Conservation (phyloP, 2,797 vertebrate species). For the Hybognathus amarus region DNA sequence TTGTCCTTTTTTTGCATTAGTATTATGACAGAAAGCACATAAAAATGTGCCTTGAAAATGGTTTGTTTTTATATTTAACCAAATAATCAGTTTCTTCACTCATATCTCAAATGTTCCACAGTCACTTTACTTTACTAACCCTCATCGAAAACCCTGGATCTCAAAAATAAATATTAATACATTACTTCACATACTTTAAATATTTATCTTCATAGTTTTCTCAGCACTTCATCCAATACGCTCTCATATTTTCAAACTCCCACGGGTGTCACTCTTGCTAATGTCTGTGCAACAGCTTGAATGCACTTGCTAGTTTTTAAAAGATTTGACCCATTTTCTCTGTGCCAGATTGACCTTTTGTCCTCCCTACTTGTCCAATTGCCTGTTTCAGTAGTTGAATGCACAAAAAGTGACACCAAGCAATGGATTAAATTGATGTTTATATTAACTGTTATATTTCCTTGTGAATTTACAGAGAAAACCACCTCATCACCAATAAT, state of each 20-base stretch:
- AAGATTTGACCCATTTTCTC: conserved; percentile 54
- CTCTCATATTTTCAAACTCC: conserved; percentile 2
- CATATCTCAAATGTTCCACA: not conserved
- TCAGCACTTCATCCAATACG: not conserved
- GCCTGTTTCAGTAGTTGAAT: conserved; percentile 33
- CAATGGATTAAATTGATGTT: not conserved
- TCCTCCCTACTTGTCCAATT: conserved; percentile 26
- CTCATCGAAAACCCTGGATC: not conserved
- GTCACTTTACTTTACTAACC: not conserved
- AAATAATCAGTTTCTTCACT: not conserved
- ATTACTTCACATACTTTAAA: conserved; percentile 2
- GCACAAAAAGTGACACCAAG: conserved; percentile 14
- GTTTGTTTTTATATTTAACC: not conserved
- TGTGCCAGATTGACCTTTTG: conserved; percentile 30
- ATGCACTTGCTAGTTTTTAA: conserved; percentile 42
- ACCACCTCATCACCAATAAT: conserved; percentile 48
- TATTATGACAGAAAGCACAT: not conserved
- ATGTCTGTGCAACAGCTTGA: conserved; percentile 1
- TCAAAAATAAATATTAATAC: conserved; percentile 17
- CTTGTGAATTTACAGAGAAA: conserved; percentile 54
- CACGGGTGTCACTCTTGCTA: conserved; percentile 3
- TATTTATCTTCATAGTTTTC: conserved; percentile 7
- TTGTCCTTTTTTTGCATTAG: not conserved
- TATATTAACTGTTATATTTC: not conserved
- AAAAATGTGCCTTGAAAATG: not conserved